Evolutionary conservation across 2,888 invertebrate species (phyloP).

Genomic region (Polia nebulosa): DNA sequence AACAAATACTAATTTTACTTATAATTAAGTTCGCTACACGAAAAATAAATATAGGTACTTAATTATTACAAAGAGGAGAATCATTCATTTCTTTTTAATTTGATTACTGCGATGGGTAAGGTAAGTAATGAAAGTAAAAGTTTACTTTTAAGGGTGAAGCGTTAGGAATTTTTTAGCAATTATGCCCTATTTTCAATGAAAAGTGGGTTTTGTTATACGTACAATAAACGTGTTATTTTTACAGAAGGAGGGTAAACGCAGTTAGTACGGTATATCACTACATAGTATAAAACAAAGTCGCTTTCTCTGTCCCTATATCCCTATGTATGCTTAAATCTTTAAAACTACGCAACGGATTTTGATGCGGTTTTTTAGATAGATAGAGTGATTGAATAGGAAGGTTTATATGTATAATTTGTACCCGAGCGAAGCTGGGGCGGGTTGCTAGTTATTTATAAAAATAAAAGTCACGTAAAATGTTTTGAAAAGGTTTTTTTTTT

Average conservation of each 20-base stretch:
- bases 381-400: no score
- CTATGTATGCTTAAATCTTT: no score
- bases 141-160: conserved; percentile 23
- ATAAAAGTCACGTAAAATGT: conserved; percentile 4
- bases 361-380: no score
- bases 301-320: no score
- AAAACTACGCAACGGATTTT: no score
- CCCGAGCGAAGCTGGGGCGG: no score
- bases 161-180: conserved; percentile 4
- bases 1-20: conserved; percentile 34
- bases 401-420: no score
- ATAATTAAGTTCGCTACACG: conserved; percentile 17
- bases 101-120: no score
- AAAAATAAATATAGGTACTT: conserved; percentile 31
- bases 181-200: conserved; percentile 4
- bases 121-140: no score
- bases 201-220: no score
- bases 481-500: conserved; percentile 24
- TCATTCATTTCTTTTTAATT: conserved; percentile 12
- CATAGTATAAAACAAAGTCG: no score
- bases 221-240: conserved; percentile 18
- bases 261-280: background rate
- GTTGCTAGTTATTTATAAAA: no score
- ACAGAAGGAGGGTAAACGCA: background rate
- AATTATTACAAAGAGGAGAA: conserved; percentile 1